Percentiles rank a stretch among this genome's conserved stretches.
These are phyloP conservation scores for Apis mellifera DNA, from an alignment of 1,140 invertebrate species.

Conservation along the genomic window DNA sequence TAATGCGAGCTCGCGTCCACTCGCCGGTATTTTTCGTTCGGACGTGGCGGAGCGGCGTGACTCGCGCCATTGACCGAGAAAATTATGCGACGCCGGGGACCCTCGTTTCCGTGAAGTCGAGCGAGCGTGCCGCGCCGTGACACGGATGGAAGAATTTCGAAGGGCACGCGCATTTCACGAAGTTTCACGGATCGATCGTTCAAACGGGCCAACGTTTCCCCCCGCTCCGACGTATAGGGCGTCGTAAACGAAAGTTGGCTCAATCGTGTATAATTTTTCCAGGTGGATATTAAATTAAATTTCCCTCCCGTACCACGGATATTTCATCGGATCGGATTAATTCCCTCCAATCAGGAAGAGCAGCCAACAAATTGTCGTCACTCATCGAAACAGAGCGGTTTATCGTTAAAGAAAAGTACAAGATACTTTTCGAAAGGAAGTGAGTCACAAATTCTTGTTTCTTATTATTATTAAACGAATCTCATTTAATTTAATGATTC, in stretches of 20 bases:
- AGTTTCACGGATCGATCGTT: constrained; percentile 34
- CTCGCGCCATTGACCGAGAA: constrained; percentile 60
- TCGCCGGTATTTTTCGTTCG: constrained; percentile 63
- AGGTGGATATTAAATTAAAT: not conserved
- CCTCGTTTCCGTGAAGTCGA: constrained; percentile 64
- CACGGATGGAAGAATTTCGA: constrained; percentile 51
- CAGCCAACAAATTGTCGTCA: too few relatives aligned
- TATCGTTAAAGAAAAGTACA: too few relatives aligned
- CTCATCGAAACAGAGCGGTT: too few relatives aligned
- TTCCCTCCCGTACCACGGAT: too few relatives aligned
- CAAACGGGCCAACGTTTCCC: not conserved
- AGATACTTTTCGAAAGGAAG: too few relatives aligned
- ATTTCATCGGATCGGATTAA: too few relatives aligned
- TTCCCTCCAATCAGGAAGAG: not conserved
- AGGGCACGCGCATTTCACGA: constrained; percentile 42
- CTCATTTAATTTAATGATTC: too few relatives aligned
- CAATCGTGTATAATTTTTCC: not conserved
- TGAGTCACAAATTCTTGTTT: too few relatives aligned
- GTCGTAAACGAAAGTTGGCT: not conserved
- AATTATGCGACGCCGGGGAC: constrained; percentile 65
- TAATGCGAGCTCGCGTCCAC: not conserved
- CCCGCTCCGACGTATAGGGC: not conserved
- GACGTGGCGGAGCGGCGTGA: constrained; percentile 28
- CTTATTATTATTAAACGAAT: too few relatives aligned
- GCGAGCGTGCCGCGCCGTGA: constrained; percentile 52